These are phyloP conservation scores for Brachionus calyciflorus DNA, from an alignment of 1,140 invertebrate genomes.

Conservation along the genomic window DNA sequence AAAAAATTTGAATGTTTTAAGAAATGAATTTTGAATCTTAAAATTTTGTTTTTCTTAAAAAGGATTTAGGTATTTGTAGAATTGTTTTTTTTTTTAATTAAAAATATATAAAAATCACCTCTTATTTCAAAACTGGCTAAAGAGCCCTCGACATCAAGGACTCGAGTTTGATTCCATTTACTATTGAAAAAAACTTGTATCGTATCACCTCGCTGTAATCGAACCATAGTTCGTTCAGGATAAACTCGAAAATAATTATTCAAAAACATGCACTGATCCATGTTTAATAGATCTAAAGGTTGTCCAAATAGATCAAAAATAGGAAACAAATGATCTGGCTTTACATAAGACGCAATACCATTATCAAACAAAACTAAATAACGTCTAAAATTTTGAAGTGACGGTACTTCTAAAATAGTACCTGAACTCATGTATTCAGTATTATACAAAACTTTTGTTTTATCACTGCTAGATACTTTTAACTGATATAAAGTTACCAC, in stretches of 20 bases:
- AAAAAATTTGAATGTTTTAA: too few relatives aligned
- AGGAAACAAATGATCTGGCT: constrained; percentile 10
- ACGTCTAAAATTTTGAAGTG: background rate
- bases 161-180: constrained; percentile 2
- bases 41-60: too few relatives aligned
- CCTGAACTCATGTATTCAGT: constrained; percentile 28
- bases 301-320: constrained; percentile 20
- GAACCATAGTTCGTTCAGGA: constrained; percentile 43
- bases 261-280: constrained; percentile 21
- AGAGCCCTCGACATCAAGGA: constrained; percentile 23
- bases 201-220: background rate
- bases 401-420: constrained; percentile 24
- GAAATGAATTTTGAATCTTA: too few relatives aligned
- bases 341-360: constrained; percentile 3
- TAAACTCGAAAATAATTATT: constrained; percentile 28
- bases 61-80: too few relatives aligned
- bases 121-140: background rate
- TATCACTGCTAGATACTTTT: background rate
- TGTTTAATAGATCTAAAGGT: background rate
- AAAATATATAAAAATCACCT: constrained; percentile 17
- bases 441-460: background rate
- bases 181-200: constrained; percentile 13
- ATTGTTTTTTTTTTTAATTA: too few relatives aligned
- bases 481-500: constrained; percentile 22
- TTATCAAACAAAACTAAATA: constrained; percentile 46